These are phyloP conservation scores for Syrista parreyssii DNA, from an alignment of 2,888 invertebrate species.

Conservation along the genomic window DNA sequence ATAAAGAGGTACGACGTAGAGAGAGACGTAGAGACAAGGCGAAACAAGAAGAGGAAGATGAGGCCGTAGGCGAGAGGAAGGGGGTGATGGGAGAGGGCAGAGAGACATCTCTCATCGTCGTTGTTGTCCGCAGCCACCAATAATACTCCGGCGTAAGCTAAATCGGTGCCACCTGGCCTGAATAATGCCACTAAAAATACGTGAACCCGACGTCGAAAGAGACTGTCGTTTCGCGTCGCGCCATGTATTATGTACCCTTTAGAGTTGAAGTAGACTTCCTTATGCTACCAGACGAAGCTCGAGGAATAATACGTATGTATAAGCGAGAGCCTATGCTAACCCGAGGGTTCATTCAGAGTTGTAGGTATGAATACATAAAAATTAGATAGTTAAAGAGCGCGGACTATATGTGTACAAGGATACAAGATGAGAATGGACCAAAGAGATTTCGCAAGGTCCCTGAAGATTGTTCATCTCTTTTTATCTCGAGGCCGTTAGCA, in stretches of 20 bases:
- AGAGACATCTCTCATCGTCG: conserved; percentile 31
- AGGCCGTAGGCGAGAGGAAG: not conserved
- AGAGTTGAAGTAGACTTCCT: not conserved
- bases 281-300: not conserved
- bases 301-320: not conserved
- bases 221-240: not conserved
- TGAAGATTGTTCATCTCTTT: not conserved
- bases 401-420: not conserved
- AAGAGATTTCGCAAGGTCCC: not conserved
- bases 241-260: not conserved
- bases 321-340: not conserved
- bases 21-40: not conserved
- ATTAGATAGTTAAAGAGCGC: not conserved
- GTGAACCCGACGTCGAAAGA: conserved; percentile 26
- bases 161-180: conserved; percentile 60
- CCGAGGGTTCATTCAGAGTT: not conserved
- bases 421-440: not conserved
- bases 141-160: conserved; percentile 51
- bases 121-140: conserved; percentile 32
- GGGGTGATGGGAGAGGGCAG: not conserved
- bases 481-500: not conserved
- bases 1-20: not conserved
- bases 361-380: not conserved
- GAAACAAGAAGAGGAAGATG: not conserved
- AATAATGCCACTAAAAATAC: conserved; percentile 59